Conservation (phyloP, 2,888 invertebrate genomes). For the Xylophagus ater region DNA sequence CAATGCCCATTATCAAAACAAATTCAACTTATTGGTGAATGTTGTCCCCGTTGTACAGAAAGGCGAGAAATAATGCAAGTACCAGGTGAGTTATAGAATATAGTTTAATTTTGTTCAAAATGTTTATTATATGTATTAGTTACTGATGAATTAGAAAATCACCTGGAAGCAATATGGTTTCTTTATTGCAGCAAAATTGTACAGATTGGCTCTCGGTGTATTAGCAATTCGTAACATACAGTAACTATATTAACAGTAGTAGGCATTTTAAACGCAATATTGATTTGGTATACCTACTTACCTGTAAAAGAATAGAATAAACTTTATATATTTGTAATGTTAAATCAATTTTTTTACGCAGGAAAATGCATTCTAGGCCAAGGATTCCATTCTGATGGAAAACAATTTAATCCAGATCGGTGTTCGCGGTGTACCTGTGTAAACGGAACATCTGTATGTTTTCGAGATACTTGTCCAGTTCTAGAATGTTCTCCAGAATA, state of each 20-base stretch:
- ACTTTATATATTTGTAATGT: no score
- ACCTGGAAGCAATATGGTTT: no score
- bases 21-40: constrained; percentile 61
- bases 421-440: constrained; percentile 79
- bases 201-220: no score
- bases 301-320: no score
- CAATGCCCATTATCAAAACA: constrained; percentile 66
- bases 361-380: constrained; percentile 59
- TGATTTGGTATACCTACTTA: no score
- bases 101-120: no score
- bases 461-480: constrained; percentile 76
- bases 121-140: no score
- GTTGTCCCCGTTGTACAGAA: constrained; percentile 49
- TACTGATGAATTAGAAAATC: no score
- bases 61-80: constrained; percentile 39
- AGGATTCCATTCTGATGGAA: constrained; percentile 51
- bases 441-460: constrained; percentile 70
- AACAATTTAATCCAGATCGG: constrained; percentile 54
- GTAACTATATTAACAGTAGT: no score
- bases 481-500: constrained; percentile 70
- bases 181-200: no score
- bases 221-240: no score
- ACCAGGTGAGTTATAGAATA: constrained; percentile 29
- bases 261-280: no score
- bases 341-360: constrained; percentile 14